Base-by-base conservation (phyloP, 1,140 invertebrate species). In the Heliconius eleuchia region DNA sequence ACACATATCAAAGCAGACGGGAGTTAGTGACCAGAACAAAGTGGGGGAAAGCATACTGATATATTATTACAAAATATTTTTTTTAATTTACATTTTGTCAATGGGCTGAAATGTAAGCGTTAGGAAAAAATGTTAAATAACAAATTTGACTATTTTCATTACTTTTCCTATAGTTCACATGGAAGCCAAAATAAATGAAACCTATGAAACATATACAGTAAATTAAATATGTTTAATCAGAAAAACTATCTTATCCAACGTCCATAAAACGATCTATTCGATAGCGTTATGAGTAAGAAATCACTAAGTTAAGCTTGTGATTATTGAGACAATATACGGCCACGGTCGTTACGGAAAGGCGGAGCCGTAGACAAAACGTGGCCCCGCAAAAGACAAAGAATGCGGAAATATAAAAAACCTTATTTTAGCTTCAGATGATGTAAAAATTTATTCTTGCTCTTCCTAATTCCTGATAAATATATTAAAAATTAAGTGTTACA, bases 281-380 rank as follows among this genome's bases (percentile, higher is more conserved):
- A 66, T 66, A 66, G 13, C 13, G 27, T 66, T 30, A 30, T 27
- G 23, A 66, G 9, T 27, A 13, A 66, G 3, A 66, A 66, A 30
- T 66, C 60, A 66, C 60, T 11, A 16, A 30, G 60, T 66, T 66
- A 66, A 23, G 60, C 27, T 66, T 30, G 23, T 60, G 23, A 16
- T 30, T 66, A 66, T 66, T 66, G 23, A 66, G 39, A 77, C 55
- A 77, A 52, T 73, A 60, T 23, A 50, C 18, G 27, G 50, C 55
- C 72, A 76, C 8, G 74, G 74, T 42, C 46, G 66, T 80, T 73
- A 80, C 74, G 78, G 78, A 57, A 71, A 60, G 37, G 19, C 74
- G 46, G n/a, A 66, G 37, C 57, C 37, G 42, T 70, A 18, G 50
- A 76, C 71, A 77, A 80, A 77, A 74, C 52, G n/a, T 37, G 42